These are phyloP conservation scores for Campoletis raptor DNA, from an alignment of 2,888 invertebrate species.

Conservation along the genomic window DNA sequence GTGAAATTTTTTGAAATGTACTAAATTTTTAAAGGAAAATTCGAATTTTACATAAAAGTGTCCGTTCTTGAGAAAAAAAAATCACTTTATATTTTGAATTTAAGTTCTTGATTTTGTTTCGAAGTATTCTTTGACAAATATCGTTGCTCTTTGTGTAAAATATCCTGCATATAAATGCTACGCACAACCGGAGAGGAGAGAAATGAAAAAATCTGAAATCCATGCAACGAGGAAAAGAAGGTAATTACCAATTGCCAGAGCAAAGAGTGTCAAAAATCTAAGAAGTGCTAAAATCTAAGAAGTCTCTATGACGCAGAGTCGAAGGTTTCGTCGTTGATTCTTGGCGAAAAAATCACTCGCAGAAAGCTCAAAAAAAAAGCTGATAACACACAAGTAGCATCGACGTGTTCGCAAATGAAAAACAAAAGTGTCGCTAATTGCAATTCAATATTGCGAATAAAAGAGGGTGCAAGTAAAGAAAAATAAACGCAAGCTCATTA, in stretches of 20 bases:
- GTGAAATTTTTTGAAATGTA: too few relatives aligned
- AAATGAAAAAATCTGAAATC: constrained; percentile 27
- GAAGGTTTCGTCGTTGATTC: not conserved
- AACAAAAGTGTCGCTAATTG: constrained; percentile 23
- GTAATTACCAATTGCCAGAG: not conserved
- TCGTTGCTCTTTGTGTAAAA: not conserved
- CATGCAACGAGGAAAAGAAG: constrained; percentile 48
- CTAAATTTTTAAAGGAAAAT: too few relatives aligned
- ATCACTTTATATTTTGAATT: not conserved
- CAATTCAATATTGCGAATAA: constrained; percentile 41
- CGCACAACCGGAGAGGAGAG: not conserved
- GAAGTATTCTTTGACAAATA: not conserved
- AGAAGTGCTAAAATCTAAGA: constrained; percentile 35
- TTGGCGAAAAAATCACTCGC: constrained; percentile 26
- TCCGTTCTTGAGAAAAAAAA: not conserved
- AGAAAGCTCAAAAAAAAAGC: constrained; percentile 49
- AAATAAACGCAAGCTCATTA: constrained; percentile 76
- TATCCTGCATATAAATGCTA: not conserved
- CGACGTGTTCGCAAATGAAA: constrained; percentile 23
- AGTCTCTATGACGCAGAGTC: constrained; percentile 1
- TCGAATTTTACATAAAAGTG: too few relatives aligned
- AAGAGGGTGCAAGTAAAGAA: constrained; percentile 73
- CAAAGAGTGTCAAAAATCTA: constrained; percentile 32
- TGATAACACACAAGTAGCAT: constrained; percentile 9
- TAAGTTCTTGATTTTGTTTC: not conserved